Evolutionary conservation across 2,113 vertebrate genomes (phyloP), one percentile per base, ranked within the genome.

Genomic region (Ursus arctos): DNA sequence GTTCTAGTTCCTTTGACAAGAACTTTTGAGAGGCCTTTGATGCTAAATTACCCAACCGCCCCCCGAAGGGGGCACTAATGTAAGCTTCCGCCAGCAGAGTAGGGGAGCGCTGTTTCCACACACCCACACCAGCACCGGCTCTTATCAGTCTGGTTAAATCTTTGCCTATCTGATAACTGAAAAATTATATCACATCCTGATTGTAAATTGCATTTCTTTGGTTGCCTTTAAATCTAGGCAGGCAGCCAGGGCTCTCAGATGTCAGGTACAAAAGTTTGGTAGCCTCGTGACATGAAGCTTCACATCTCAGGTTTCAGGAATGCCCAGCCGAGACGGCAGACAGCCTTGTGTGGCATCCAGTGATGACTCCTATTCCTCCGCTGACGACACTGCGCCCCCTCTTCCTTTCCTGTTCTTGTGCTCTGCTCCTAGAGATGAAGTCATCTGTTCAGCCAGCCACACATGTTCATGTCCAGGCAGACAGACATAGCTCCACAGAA

Each of bases 161-260:
- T 96, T 92, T 49, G 90, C 53, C 61, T 94, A 96, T 97, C 98
- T 96, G 97, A 97, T 97, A 98, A 97, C 98, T 89, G 97, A 97
- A 98, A 95, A 91, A 31, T 97, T 79, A 31, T 49, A 57, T 92
- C 90, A 76, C 61, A 71, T 93, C 83, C 76, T 95, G 94, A 88
- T 82, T 89, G 94, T 91, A 92, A 94, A 61, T 49, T 91, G 74
- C 57, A 51, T 57, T 94, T 96, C 88, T 85, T 80, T 61, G 72
- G 22, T 90, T 67, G 81, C 74, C 80, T 93, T 77, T 90, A 84
- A 88, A 24, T 69, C 87, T 76, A 36, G 47, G 63, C 63, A 28
- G 88, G 49, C 67, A 87, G 31, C n/a, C 74, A 71, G 79, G 9
- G 51, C 43, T 80, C 22, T 76, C 33, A 9, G 83, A 61, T 83